These are phyloP conservation scores for Oriolus oriolus DNA, from an alignment of 2,113 vertebrate genomes.

Conservation along the genomic window DNA sequence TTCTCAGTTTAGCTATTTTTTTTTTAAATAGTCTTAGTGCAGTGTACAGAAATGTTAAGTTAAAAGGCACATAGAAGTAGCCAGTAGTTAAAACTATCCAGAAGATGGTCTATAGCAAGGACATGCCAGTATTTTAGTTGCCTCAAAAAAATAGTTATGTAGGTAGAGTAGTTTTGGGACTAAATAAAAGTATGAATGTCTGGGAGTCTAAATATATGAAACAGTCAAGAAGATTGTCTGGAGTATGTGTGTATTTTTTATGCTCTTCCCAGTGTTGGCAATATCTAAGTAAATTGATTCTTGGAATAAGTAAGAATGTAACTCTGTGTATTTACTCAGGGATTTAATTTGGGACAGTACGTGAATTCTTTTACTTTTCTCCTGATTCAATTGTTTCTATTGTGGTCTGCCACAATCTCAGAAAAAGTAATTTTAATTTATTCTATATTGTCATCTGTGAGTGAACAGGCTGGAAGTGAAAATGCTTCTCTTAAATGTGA, in stretches of 20 bases:
- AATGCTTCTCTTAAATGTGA: neutral
- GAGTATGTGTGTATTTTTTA: neutral
- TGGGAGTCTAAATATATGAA: neutral
- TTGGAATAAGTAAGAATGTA: neutral
- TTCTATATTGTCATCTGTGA: neutral
- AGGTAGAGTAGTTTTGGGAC: neutral
- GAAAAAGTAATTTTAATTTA: neutral
- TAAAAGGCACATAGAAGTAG: neutral
- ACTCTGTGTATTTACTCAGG: neutral
- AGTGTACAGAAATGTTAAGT: neutral
- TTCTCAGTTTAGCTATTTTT: neutral
- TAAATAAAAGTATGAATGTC: neutral
- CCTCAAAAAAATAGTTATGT: neutral
- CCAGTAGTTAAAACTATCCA: neutral
- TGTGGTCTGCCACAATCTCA: neutral
- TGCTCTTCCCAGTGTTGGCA: neutral
- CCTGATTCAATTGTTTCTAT: neutral
- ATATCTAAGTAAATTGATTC: neutral
- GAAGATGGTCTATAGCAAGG: neutral
- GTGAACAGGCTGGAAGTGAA: neutral
- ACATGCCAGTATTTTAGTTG: neutral
- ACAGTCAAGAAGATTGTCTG: neutral
- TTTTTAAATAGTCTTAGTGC: neutral
- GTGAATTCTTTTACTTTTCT: neutral
- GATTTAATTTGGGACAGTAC: neutral